Conservation (phyloP, 2,113 vertebrate species). For the Acanthisitta chloris region DNA sequence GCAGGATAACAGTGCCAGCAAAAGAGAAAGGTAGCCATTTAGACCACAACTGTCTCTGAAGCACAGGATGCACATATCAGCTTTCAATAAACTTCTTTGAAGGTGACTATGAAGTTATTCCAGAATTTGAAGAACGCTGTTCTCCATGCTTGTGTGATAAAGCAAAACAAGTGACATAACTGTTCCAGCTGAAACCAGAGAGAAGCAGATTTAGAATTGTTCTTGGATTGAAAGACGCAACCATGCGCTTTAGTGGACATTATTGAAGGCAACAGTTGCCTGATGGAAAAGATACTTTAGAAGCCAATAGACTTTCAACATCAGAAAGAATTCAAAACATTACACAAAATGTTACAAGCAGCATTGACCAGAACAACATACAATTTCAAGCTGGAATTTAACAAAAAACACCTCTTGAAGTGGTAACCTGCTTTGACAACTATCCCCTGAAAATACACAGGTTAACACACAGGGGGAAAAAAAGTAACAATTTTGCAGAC, state of each 20-base stretch:
- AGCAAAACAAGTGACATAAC: neutral
- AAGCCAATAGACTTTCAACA: neutral
- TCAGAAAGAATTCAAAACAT: neutral
- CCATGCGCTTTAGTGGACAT: neutral
- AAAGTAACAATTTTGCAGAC: neutral
- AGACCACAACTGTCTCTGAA: neutral
- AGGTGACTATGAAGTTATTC: neutral
- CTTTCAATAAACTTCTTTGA: neutral
- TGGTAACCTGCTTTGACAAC: neutral
- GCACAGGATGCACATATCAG: neutral
- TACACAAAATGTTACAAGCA: neutral
- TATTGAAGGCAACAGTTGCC: neutral
- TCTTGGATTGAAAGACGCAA: neutral
- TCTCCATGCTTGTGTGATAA: neutral
- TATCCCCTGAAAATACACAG: neutral
- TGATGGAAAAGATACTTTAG: neutral
- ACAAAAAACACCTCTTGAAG: neutral
- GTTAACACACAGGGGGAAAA: neutral
- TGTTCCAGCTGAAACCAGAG: neutral
- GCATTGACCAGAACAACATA: neutral
- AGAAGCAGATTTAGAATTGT: neutral
- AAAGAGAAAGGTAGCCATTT: neutral
- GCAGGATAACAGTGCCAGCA: neutral
- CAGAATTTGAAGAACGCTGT: neutral
- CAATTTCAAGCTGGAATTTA: neutral